Evolutionary conservation across 2,113 vertebrate genomes (phyloP).

Genomic region (Heterocephalus glaber): DNA sequence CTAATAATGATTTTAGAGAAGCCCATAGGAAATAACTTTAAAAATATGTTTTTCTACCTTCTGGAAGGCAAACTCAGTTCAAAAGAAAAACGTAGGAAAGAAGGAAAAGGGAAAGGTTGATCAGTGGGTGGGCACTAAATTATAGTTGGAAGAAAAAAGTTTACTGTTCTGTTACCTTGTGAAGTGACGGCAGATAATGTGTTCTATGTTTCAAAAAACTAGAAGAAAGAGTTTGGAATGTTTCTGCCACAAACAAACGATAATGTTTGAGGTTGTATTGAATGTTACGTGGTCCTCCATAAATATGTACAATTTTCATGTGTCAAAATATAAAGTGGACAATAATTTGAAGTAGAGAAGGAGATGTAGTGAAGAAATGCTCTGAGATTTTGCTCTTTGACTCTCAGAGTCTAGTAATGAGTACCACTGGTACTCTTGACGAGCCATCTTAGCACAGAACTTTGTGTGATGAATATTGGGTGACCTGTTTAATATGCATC

Average conservation of each 20-base stretch:
- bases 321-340: background rate
- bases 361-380: background rate
- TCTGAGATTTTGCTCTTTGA: background rate
- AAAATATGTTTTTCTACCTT: background rate
- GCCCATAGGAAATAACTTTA: background rate
- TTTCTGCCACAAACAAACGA: background rate
- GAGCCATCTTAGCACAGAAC: background rate
- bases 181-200: background rate
- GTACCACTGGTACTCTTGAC: background rate
- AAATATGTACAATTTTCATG: background rate
- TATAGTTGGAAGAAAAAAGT: background rate
- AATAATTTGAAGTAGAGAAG: background rate
- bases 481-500: constrained; percentile 59
- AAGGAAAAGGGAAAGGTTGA: background rate
- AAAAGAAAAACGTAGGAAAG: background rate
- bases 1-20: constrained; percentile 59
- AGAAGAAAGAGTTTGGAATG: background rate
- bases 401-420: background rate
- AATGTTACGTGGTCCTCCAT: background rate
- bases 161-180: background rate
- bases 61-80: background rate
- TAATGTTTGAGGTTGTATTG: background rate
- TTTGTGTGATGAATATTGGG: constrained; percentile 35
- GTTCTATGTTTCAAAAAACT: background rate
- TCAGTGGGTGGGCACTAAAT: background rate